Percentiles rank a stretch among this genome's conserved stretches.
Conservation (phyloP, 2,797 vertebrate species). For the Thaleichthys pacificus region DNA sequence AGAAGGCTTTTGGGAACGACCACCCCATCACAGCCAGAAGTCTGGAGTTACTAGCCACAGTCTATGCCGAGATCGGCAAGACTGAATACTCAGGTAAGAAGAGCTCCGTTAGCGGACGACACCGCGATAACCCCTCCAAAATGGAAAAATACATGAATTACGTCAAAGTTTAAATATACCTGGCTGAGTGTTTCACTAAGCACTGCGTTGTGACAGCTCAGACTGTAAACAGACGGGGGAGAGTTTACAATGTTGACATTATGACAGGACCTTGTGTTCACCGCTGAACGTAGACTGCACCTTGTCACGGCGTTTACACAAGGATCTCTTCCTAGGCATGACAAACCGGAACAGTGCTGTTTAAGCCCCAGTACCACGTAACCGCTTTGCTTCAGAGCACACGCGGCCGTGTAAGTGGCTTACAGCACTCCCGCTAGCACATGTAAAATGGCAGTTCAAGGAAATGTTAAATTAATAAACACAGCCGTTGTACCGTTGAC, state of each 20-base stretch:
- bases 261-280: background rate
- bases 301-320: constrained; percentile 6
- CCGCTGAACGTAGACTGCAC: background rate
- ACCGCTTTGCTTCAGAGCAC: constrained; percentile 10
- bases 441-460: constrained; percentile 20
- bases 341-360: constrained; percentile 20
- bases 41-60: constrained; percentile 79
- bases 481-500: constrained; percentile 23
- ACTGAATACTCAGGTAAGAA: constrained; percentile 79
- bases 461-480: constrained; percentile 53
- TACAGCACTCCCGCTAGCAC: constrained; percentile 8
- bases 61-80: constrained; percentile 81
- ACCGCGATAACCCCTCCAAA: too few relatives aligned
- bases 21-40: constrained; percentile 79
- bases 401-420: constrained; percentile 1
- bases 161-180: background rate
- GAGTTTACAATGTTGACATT: constrained; percentile 5
- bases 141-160: background rate
- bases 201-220: background rate
- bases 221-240: background rate
- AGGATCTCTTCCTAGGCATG: constrained; percentile 12
- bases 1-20: constrained; percentile 78
- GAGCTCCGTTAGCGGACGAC: background rate
- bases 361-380: constrained; percentile 16
- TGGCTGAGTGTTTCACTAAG: constrained; percentile 6